These are phyloP conservation scores for Conus canariensis DNA, from an alignment of 2,888 invertebrate genomes.

Conservation along the genomic window DNA sequence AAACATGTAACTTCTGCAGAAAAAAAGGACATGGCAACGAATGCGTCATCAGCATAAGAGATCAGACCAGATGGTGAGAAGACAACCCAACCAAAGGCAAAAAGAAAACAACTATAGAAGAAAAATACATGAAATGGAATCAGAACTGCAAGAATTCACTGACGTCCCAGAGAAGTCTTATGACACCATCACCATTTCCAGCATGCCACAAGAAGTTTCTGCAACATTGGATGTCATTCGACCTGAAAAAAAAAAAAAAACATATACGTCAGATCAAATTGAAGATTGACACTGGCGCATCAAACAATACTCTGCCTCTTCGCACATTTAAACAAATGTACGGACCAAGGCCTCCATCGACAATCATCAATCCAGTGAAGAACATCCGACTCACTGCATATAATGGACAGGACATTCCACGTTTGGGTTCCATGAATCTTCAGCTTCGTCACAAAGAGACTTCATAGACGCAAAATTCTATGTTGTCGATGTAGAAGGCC, in stretches of 20 bases:
- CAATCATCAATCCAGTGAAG: not conserved
- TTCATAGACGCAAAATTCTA: constrained; percentile 39
- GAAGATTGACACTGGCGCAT: constrained; percentile 49
- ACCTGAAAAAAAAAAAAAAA: not conserved
- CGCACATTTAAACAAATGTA: constrained; percentile 45
- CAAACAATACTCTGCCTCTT: too few species aligned
- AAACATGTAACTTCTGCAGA: constrained; percentile 30
- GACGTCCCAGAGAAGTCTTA: not conserved
- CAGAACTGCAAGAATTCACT: not conserved
- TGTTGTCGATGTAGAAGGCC: constrained; percentile 45
- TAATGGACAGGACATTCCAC: constrained; percentile 37
- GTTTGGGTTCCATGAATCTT: constrained; percentile 23
- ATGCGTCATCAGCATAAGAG: not conserved
- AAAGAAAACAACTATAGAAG: not conserved
- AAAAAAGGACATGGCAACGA: constrained; percentile 39
- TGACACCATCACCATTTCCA: not conserved
- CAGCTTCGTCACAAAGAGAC: not conserved
- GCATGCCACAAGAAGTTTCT: not conserved
- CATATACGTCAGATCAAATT: constrained; percentile 19
- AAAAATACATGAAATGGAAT: not conserved
- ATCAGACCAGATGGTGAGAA: not conserved
- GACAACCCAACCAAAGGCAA: too few species aligned
- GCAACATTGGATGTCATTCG: not conserved
- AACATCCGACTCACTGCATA: constrained; percentile 39
- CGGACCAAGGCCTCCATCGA: constrained; percentile 6